These are phyloP conservation scores for Euglossa dilemma DNA, from an alignment of 1,140 invertebrate species.

Conservation along the genomic window DNA sequence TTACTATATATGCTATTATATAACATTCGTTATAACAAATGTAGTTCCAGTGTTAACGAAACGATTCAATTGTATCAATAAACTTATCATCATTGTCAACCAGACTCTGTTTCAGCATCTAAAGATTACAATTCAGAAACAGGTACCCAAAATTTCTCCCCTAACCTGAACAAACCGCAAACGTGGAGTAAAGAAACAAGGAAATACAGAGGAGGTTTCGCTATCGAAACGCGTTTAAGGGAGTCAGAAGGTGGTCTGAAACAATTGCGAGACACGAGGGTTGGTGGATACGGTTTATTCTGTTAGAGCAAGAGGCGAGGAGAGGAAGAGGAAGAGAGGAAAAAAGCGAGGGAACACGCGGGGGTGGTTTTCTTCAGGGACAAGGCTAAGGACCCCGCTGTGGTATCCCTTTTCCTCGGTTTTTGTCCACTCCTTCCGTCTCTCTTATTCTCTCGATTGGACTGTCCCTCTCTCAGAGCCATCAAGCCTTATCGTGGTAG, in stretches of 20 bases:
- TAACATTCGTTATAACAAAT: too few species aligned
- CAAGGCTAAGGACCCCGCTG: slow-evolving; percentile 54
- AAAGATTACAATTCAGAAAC: background rate
- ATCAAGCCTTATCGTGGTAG: slow-evolving; percentile 69
- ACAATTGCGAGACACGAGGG: slow-evolving; percentile 26
- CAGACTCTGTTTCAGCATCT: too few species aligned
- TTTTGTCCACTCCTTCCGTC: slow-evolving; percentile 23
- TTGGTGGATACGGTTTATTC: slow-evolving; percentile 49
- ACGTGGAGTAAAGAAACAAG: background rate
- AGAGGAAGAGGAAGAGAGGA: background rate
- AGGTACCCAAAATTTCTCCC: background rate
- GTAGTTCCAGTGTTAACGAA: too few species aligned
- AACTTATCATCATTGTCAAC: too few species aligned
- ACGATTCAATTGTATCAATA: too few species aligned
- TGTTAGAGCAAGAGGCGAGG: slow-evolving; percentile 10
- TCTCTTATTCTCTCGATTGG: slow-evolving; percentile 40
- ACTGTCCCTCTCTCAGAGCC: slow-evolving; percentile 49
- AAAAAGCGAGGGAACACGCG: slow-evolving; percentile 15
- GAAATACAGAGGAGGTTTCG: background rate
- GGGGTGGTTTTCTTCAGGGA: slow-evolving; percentile 47
- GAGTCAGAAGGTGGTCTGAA: slow-evolving; percentile 15
- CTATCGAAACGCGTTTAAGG: slow-evolving; percentile 15
- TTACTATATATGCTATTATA: too few species aligned
- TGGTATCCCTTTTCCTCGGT: slow-evolving; percentile 41
- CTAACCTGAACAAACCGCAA: too few species aligned